phyloP scores from a whole-genome alignment of 1,140 invertebrate genomes.

The Cyphomyrmex costatus region DNA sequence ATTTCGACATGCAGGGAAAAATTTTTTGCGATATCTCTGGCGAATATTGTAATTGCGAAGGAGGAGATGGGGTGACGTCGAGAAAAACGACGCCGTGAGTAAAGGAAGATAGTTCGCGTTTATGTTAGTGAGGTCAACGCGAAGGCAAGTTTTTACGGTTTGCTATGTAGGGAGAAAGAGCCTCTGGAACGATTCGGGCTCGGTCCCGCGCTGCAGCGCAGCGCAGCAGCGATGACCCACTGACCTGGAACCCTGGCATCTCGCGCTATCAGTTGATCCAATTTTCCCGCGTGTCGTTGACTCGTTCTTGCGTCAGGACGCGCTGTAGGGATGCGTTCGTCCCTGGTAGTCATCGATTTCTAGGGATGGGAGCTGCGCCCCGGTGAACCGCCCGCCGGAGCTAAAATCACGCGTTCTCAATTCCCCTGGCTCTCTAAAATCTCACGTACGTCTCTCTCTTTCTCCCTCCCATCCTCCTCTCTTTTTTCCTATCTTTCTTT shows the following conservation, averaged over 20 bases:
- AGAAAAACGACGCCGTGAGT: background rate
- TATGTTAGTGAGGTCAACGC: background rate
- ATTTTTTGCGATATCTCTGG: background rate
- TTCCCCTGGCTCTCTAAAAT: background rate
- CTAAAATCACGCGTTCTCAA: slow-evolving; percentile 25
- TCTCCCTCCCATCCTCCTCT: too few relatives aligned
- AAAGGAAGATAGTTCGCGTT: background rate
- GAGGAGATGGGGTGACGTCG: background rate
- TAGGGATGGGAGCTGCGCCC: slow-evolving; percentile 46
- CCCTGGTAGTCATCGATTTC: slow-evolving; percentile 56
- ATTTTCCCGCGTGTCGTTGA: slow-evolving; percentile 60
- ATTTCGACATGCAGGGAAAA: background rate
- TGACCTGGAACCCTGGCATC: slow-evolving; percentile 44
- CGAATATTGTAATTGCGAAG: background rate
- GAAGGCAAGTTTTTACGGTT: slow-evolving; percentile 17
- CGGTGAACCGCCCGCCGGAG: background rate
- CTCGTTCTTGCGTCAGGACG: slow-evolving; percentile 28
- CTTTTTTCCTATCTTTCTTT: background rate
- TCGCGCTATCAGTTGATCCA: slow-evolving; percentile 56
- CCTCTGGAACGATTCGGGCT: background rate
- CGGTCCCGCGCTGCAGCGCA: slow-evolving; percentile 29
- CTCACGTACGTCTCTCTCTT: background rate
- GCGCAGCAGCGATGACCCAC: slow-evolving; percentile 29
- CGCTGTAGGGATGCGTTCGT: slow-evolving; percentile 6
- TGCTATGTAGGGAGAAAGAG: background rate